Percentiles rank a stretch among this genome's conserved stretches.
Conservation (phyloP, 2,113 vertebrate species). For the Cyphomyrus discorhynchus region DNA sequence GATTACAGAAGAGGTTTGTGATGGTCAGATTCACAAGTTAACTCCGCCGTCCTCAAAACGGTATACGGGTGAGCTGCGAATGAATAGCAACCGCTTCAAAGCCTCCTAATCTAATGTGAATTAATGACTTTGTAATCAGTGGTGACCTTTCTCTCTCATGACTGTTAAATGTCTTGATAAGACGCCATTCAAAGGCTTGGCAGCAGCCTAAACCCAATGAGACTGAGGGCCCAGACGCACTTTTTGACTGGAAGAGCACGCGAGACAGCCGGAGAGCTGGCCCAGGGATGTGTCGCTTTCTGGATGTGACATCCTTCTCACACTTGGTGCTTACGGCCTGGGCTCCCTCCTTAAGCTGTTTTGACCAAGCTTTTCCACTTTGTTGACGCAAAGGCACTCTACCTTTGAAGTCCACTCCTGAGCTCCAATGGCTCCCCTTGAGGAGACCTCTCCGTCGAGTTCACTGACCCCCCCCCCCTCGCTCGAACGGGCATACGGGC, state of each 20-base stretch:
- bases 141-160: not conserved
- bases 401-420: not conserved
- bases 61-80: not conserved
- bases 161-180: not conserved
- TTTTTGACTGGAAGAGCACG: not conserved
- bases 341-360: not conserved
- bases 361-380: not conserved
- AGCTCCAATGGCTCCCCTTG: not conserved
- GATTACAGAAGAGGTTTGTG: not conserved
- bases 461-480: not conserved
- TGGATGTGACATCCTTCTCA: not conserved
- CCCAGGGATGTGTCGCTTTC: not conserved
- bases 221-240: not conserved
- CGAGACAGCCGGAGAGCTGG: not conserved
- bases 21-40: not conserved
- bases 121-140: not conserved
- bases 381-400: not conserved
- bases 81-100: not conserved
- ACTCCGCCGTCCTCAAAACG: not conserved
- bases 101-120: not conserved
- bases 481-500: not conserved
- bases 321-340: not conserved
- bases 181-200: slow-evolving; percentile 13
- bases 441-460: not conserved
- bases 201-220: not conserved